Conservation (phyloP, 2,888 invertebrate genomes). For the Pristionchus maxplancki region DNA sequence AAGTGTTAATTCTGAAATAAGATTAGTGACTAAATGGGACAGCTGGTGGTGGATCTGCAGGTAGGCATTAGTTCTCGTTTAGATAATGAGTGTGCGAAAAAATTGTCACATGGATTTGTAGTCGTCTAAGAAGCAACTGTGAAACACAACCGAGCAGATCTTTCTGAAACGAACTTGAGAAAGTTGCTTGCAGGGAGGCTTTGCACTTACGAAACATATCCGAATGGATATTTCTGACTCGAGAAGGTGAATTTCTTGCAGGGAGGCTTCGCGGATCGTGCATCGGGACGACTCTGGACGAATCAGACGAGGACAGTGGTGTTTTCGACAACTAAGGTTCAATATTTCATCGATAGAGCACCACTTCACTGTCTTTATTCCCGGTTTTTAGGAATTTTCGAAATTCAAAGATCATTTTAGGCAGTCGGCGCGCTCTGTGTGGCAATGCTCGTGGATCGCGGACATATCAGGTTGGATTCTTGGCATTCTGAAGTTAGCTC, state of each 20-base stretch:
- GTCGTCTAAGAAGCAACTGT: too few species aligned
- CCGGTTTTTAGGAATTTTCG: too few species aligned
- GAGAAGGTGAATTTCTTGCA: too few species aligned
- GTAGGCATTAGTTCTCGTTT: neutral
- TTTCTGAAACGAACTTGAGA: too few species aligned
- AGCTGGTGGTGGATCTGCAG: conserved; percentile 79
- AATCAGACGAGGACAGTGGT: conserved; percentile 73
- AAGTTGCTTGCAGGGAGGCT: too few species aligned
- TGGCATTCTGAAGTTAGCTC: too few species aligned
- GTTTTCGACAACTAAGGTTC: conserved; percentile 73
- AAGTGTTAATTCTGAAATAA: too few species aligned
- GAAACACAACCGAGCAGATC: too few species aligned
- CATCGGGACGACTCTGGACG: conserved; percentile 70
- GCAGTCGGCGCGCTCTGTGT: conserved; percentile 75
- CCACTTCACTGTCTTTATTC: neutral
- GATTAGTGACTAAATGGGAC: conserved; percentile 77
- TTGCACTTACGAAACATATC: too few species aligned
- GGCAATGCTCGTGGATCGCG: conserved; percentile 78
- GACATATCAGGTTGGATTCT: conserved; percentile 66
- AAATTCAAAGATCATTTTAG: conserved; percentile 54
- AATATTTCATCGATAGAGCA: neutral
- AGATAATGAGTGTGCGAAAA: neutral
- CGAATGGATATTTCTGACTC: too few species aligned
- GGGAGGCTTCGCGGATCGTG: conserved; percentile 65
- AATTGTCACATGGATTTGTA: neutral